Percentiles rank a stretch among this genome's conserved stretches.
Evolutionary conservation across 1,140 invertebrate genomes (phyloP).

Genomic region (Tetragnatha versicolor): DNA sequence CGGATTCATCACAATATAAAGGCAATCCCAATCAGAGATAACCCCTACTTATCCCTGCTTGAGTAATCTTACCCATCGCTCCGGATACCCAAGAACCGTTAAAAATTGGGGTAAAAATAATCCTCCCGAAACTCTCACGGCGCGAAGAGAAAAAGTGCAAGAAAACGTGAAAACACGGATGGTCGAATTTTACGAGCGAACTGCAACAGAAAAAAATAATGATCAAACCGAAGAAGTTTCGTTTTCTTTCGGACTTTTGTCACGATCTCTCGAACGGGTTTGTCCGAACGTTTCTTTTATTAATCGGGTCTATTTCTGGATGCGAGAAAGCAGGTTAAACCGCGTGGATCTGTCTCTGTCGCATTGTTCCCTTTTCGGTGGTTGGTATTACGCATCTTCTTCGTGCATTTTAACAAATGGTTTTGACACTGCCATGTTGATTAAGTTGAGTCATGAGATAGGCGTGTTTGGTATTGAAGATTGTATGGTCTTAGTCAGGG

Average conservation of each 20-base stretch:
- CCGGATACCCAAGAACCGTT: slow-evolving; percentile 28
- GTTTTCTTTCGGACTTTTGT: slow-evolving; percentile 19
- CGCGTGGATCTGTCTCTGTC: slow-evolving; percentile 1
- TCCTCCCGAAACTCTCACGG: not conserved
- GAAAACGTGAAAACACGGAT: slow-evolving; percentile 14
- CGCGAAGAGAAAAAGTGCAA: not conserved
- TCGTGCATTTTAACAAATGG: no score
- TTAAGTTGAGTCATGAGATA: no score
- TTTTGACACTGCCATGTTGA: no score
- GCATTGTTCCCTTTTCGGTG: not conserved
- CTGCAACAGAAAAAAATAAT: slow-evolving; percentile 16
- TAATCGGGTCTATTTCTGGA: slow-evolving; percentile 14
- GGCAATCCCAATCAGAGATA: not conserved
- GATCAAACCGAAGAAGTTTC: slow-evolving; percentile 5
- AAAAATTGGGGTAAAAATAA: slow-evolving; percentile 38
- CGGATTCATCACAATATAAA: not conserved
- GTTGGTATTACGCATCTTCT: not conserved
- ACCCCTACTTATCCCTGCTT: not conserved
- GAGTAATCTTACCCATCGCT: not conserved
- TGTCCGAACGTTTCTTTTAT: slow-evolving; percentile 15
- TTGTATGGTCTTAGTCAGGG: no score
- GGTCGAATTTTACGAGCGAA: slow-evolving; percentile 13
- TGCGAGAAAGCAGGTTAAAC: slow-evolving; percentile 19
- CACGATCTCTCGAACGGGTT: slow-evolving; percentile 11
- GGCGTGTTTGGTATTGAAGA: no score